These are phyloP conservation scores for Sepiola atlantica DNA, from an alignment of 2,888 invertebrate genomes.

Conservation along the genomic window DNA sequence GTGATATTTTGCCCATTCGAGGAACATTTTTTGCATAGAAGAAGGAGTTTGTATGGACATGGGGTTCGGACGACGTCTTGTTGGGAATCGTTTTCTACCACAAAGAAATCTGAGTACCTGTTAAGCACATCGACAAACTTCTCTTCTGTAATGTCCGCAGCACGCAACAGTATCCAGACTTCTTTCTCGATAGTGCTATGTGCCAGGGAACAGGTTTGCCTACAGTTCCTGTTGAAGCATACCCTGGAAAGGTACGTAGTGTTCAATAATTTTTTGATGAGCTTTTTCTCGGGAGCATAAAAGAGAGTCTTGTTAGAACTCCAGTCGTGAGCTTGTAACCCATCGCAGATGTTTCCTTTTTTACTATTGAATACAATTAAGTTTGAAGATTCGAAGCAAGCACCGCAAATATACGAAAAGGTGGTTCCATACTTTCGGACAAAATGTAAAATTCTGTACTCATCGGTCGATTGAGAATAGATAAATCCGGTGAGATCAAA, in stretches of 20 bases:
- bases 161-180: constrained; percentile 71
- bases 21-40: background rate
- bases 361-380: background rate
- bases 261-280: background rate
- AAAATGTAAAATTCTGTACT: background rate
- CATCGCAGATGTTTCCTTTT: background rate
- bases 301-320: background rate
- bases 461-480: background rate
- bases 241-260: background rate
- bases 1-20: constrained; percentile 61
- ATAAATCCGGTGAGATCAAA: background rate
- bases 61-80: background rate
- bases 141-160: constrained; percentile 60
- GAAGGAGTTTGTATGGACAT: background rate
- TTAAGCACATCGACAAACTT: constrained; percentile 57
- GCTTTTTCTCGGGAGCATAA: background rate
- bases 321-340: background rate
- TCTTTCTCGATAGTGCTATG: constrained; percentile 70
- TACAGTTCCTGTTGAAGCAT: background rate
- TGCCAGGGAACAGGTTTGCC: constrained; percentile 60
- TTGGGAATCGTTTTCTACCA: background rate
- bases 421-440: background rate
- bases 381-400: background rate
- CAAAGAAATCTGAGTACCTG: background rate
- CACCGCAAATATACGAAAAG: background rate